Evolutionary conservation across 2,797 vertebrate genomes (phyloP).

Genomic region (Apogon hyalosoma): DNA sequence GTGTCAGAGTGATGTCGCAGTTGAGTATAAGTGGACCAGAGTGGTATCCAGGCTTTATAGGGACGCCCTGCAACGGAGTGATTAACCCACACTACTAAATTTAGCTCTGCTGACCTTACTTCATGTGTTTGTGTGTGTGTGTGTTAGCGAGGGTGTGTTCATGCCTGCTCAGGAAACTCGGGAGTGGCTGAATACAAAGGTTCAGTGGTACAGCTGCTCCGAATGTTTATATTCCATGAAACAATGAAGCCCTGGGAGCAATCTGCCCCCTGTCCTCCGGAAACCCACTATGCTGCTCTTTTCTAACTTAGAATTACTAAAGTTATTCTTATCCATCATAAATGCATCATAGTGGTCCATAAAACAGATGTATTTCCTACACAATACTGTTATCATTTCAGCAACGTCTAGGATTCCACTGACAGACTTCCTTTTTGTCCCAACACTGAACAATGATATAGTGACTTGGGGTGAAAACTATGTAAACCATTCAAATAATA

Average conservation of each 20-base stretch:
- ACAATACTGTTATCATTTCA: neutral
- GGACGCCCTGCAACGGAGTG: conserved; percentile 31
- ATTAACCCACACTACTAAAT: conserved; percentile 77
- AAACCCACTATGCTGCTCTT: conserved; percentile 7
- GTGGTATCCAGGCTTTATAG: conserved; percentile 74
- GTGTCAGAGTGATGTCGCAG: conserved; percentile 45
- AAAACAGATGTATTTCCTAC: neutral
- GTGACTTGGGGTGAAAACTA: neutral
- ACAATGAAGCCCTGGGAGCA: conserved; percentile 78
- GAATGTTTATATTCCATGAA: conserved; percentile 81
- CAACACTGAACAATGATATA: neutral
- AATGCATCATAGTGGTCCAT: neutral
- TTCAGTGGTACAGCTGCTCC: conserved; percentile 73
- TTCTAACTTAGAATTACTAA: neutral
- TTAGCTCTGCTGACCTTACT: conserved; percentile 80
- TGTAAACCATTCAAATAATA: neutral
- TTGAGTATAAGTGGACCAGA: conserved; percentile 54
- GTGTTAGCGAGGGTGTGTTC: conserved; percentile 67
- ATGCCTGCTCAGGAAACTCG: conserved; percentile 72
- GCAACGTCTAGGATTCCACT: neutral
- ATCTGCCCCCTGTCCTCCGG: conserved; percentile 7
- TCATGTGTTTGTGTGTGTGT: conserved; percentile 24
- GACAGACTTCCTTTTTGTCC: neutral
- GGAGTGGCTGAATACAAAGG: conserved; percentile 69
- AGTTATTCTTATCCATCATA: neutral